These are phyloP conservation scores for Struthidea cinerea DNA, from an alignment of 2,113 vertebrate species.

Conservation along the genomic window DNA sequence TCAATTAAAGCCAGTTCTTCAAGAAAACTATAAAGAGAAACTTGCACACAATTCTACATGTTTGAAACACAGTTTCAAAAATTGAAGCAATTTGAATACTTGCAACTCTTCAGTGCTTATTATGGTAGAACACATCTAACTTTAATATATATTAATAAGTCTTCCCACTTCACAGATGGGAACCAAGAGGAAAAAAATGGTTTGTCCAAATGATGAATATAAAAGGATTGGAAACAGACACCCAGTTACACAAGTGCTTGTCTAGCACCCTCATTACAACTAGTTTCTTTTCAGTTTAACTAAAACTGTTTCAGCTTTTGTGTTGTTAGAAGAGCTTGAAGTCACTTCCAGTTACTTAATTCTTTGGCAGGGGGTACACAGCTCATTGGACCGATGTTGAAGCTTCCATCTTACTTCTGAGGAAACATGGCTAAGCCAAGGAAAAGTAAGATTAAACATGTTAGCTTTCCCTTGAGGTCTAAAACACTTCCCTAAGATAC, in stretches of 20 bases:
- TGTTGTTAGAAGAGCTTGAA: background rate
- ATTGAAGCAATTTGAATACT: background rate
- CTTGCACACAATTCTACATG: background rate
- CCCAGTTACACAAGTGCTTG: background rate
- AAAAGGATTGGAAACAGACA: conserved; percentile 22
- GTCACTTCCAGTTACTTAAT: background rate
- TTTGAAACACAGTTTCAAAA: background rate
- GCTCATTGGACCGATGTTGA: background rate
- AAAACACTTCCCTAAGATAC: background rate
- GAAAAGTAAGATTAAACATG: background rate
- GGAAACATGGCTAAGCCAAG: background rate
- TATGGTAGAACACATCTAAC: background rate
- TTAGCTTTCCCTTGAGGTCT: background rate
- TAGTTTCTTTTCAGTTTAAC: background rate
- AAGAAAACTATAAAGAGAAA: background rate
- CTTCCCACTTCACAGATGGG: conserved; percentile 60
- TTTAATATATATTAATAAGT: conserved; percentile 54
- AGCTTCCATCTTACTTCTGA: background rate
- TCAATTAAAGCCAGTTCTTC: conserved; percentile 20
- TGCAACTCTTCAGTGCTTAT: background rate
- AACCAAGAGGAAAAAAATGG: background rate
- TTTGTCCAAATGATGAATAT: background rate
- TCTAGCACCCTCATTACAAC: background rate
- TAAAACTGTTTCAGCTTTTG: background rate
- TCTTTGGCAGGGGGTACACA: background rate